Conservation (phyloP, 2,113 vertebrate genomes). For the Semicossyphus pulcher region DNA sequence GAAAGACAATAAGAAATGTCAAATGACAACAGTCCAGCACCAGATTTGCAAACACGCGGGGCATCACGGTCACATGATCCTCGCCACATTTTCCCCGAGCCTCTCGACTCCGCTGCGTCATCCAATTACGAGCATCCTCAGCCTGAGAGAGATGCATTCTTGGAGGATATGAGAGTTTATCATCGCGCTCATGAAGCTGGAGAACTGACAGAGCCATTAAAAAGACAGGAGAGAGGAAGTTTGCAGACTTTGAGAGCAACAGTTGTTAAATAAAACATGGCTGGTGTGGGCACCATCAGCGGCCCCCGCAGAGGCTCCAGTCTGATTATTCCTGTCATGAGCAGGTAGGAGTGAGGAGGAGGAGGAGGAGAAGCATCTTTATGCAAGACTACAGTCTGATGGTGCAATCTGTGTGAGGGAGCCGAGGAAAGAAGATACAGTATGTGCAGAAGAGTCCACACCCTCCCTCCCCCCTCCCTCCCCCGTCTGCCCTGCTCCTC, state of each 20-base stretch:
- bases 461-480: conserved; percentile 17
- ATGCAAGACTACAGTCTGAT: conserved; percentile 46
- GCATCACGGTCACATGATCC: conserved; percentile 6
- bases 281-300: conserved; percentile 56
- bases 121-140: conserved; percentile 54
- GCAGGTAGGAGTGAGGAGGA: conserved; percentile 61
- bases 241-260: conserved; percentile 68
- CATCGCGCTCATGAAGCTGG: conserved; percentile 57
- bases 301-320: conserved; percentile 51
- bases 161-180: conserved; percentile 67
- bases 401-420: conserved; percentile 38
- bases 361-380: conserved; percentile 40
- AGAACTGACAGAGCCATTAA: conserved; percentile 69
- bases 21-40: neutral
- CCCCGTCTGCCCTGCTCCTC: conserved; percentile 23
- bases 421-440: conserved; percentile 25
- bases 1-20: conserved; percentile 3
- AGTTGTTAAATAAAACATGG: conserved; percentile 79
- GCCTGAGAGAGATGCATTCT: conserved; percentile 58
- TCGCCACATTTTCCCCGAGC: no score
- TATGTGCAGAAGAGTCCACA: conserved; percentile 19
- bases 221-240: conserved; percentile 59
- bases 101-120: conserved; percentile 39
- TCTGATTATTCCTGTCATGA: conserved; percentile 77
- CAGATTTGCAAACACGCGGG: conserved; percentile 29